Conservation (phyloP, 2,888 invertebrate genomes). For the Drosophila parthenogenetica region DNA sequence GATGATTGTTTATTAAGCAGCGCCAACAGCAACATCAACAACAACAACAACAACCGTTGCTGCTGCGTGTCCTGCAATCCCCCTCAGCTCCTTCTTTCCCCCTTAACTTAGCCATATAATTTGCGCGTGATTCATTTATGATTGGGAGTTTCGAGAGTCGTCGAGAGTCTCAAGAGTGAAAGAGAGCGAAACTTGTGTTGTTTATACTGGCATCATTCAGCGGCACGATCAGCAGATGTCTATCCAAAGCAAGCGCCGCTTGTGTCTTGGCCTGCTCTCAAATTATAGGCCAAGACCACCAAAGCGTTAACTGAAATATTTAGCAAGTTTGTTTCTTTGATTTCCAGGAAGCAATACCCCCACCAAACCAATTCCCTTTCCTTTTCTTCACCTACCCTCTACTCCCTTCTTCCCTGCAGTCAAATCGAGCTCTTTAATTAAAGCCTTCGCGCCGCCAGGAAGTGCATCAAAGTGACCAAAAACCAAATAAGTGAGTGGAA, state of each 20-base stretch:
- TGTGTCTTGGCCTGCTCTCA: slow-evolving; percentile 60
- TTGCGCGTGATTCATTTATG: slow-evolving; percentile 80
- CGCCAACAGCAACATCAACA: slow-evolving; percentile 50
- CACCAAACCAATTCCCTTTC: background rate
- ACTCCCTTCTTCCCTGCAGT: slow-evolving; percentile 30
- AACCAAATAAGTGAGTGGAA: slow-evolving; percentile 11
- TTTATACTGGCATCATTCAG: slow-evolving; percentile 53
- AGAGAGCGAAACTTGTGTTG: slow-evolving; percentile 31
- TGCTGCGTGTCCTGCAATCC: slow-evolving; percentile 52
- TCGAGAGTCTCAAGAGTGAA: background rate
- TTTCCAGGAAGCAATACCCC: slow-evolving; percentile 74
- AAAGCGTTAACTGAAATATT: slow-evolving; percentile 82
- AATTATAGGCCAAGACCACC: slow-evolving; percentile 82
- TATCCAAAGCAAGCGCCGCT: slow-evolving; percentile 54
- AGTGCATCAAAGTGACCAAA: slow-evolving; percentile 57
- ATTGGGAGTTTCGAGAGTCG: slow-evolving; percentile 57
- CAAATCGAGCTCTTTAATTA: slow-evolving; percentile 74
- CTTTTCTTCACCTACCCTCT: slow-evolving; percentile 4
- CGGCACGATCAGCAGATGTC: slow-evolving; percentile 68
- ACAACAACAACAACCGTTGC: slow-evolving; percentile 15
- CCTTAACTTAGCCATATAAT: slow-evolving; percentile 66
- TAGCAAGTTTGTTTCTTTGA: slow-evolving; percentile 82
- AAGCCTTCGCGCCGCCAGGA: slow-evolving; percentile 64
- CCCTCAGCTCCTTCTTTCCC: background rate
- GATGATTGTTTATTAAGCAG: slow-evolving; percentile 82